A percentile compares a stretch with the other conserved stretches of the same genome.
phyloP scores from a whole-genome alignment of 2,113 vertebrate species.

The Brachionichthys hirsutus region DNA sequence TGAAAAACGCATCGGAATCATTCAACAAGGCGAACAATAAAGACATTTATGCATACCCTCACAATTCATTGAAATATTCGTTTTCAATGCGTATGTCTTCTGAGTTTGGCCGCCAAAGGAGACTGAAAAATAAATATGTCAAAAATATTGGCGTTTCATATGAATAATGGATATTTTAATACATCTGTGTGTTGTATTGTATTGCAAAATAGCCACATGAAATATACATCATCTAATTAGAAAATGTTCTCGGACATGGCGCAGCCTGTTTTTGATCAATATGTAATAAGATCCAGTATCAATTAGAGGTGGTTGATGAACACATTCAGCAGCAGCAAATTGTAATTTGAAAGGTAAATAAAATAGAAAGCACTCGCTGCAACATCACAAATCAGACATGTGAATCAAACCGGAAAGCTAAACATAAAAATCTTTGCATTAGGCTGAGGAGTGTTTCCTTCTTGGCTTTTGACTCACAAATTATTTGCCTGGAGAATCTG shows the following conservation, averaged over 20 bases:
- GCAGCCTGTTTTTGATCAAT: slow-evolving; percentile 69
- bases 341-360: slow-evolving; percentile 44
- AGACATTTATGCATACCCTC: slow-evolving; percentile 60
- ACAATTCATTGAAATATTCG: slow-evolving; percentile 64
- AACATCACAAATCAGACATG: slow-evolving; percentile 41
- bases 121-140: slow-evolving; percentile 68
- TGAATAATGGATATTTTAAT: slow-evolving; percentile 74
- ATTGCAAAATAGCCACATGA: slow-evolving; percentile 64
- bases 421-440: no score
- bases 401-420: slow-evolving; percentile 29
- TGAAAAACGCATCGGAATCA: slow-evolving; percentile 73
- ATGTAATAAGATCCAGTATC: slow-evolving; percentile 72
- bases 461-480: no score
- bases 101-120: slow-evolving; percentile 49
- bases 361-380: slow-evolving; percentile 47
- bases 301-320: slow-evolving; percentile 65
- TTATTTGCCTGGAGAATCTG: no score
- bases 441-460: no score
- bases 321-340: slow-evolving; percentile 39
- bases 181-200: slow-evolving; percentile 62
- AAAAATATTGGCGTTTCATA: slow-evolving; percentile 60
- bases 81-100: slow-evolving; percentile 58
- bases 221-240: slow-evolving; percentile 75
- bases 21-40: slow-evolving; percentile 78
- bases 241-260: slow-evolving; percentile 56